Percentiles rank a stretch among this genome's conserved stretches.
Evolutionary conservation across 1,140 invertebrate species (phyloP).

Genomic region (Drosophila orosa): DNA sequence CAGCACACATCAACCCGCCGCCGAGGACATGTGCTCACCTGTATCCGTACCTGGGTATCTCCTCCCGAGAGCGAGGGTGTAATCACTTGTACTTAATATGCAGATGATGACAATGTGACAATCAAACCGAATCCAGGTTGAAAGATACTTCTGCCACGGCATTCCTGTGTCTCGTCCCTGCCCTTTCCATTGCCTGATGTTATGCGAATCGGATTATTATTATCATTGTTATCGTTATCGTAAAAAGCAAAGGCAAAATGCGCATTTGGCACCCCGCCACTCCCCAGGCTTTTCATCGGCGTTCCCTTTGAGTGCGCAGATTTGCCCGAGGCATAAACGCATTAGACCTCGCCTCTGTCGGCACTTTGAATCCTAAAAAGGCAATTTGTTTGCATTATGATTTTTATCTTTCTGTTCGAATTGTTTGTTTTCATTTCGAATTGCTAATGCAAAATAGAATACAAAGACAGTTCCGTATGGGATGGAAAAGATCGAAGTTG

Average conservation of each 20-base stretch:
- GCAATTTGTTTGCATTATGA: slow-evolving; percentile 68
- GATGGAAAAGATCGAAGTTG: background rate
- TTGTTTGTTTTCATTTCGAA: slow-evolving; percentile 48
- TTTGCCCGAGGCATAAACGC: slow-evolving; percentile 57
- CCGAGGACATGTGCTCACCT: slow-evolving; percentile 47
- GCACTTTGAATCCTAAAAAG: slow-evolving; percentile 72
- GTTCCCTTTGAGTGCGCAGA: slow-evolving; percentile 30
- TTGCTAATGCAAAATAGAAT: slow-evolving; percentile 24
- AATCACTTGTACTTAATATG: slow-evolving; percentile 83
- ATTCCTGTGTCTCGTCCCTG: background rate
- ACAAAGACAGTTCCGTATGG: background rate
- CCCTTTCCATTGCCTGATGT: slow-evolving; percentile 23
- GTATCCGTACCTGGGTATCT: slow-evolving; percentile 36
- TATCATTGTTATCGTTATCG: slow-evolving; percentile 60
- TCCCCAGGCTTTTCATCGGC: slow-evolving; percentile 5
- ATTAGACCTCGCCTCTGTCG: slow-evolving; percentile 45
- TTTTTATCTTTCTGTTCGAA: slow-evolving; percentile 49
- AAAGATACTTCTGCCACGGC: slow-evolving; percentile 37
- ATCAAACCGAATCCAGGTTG: slow-evolving; percentile 79
- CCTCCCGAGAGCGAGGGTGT: slow-evolving; percentile 51
- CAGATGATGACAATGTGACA: slow-evolving; percentile 82
- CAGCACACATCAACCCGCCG: slow-evolving; percentile 52
- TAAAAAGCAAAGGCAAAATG: slow-evolving; percentile 49
- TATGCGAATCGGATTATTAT: slow-evolving; percentile 61
- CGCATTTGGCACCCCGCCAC: slow-evolving; percentile 28